Evolutionary conservation across 2,797 vertebrate genomes (phyloP).

Genomic region (Coregonus ussuriensis): DNA sequence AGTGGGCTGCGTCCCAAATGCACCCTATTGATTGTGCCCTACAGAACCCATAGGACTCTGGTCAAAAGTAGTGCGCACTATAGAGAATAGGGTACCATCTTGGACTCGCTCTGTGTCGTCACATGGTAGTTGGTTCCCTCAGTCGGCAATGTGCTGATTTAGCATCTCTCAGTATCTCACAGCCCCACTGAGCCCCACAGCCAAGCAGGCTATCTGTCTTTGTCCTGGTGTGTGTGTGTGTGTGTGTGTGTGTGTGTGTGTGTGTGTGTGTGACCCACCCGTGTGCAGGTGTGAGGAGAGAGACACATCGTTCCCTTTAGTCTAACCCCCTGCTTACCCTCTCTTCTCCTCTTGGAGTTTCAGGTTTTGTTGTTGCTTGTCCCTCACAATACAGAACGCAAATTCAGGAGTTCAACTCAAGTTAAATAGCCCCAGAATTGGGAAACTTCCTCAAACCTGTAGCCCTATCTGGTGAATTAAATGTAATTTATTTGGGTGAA

Average conservation of each 20-base stretch:
- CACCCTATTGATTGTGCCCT: no score
- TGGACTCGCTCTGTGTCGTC: no score
- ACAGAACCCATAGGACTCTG: no score
- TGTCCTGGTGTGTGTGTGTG: neutral
- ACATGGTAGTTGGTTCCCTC: neutral
- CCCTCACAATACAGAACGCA: neutral
- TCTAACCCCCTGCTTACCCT: neutral
- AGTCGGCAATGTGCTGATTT: neutral
- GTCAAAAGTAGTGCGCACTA: no score
- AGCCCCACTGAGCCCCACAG: conserved; percentile 7
- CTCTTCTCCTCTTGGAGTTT: neutral
- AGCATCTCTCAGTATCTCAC: neutral
- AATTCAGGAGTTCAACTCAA: conserved; percentile 1
- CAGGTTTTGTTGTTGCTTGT: neutral
- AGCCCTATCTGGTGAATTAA: neutral
- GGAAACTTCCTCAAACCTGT: neutral
- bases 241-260: neutral
- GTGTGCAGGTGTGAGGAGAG: conserved; percentile 15
- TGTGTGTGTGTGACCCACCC: neutral
- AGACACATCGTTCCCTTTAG: neutral
- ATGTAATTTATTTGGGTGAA: neutral
- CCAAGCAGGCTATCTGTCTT: conserved; percentile 3
- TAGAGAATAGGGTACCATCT: no score
- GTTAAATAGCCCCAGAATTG: no score
- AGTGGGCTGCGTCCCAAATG: no score